Percentiles rank a stretch among this genome's conserved stretches.
phyloP scores from a whole-genome alignment of 1,140 invertebrate species.

The Drosophila leontia region DNA sequence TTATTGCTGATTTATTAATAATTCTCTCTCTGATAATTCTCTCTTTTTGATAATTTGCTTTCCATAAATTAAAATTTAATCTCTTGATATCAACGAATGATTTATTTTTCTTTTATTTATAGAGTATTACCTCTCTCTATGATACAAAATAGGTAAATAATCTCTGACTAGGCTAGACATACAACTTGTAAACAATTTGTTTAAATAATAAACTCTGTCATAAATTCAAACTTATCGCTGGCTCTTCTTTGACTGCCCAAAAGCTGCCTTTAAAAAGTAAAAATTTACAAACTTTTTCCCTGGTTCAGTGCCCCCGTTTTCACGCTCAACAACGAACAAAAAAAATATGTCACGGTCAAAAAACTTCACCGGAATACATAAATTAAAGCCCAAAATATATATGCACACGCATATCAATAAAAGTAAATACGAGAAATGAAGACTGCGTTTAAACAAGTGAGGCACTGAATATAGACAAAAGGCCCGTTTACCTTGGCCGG shows the following conservation, averaged over 20 bases:
- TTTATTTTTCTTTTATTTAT: constrained; percentile 1
- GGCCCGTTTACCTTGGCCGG: constrained; percentile 60
- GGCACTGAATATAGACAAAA: constrained; percentile 22
- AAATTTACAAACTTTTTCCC: constrained; percentile 8
- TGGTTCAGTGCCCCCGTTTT: constrained; percentile 50
- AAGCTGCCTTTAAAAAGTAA: neutral
- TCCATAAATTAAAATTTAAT: constrained; percentile 2
- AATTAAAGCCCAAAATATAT: constrained; percentile 54
- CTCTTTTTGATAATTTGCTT: neutral
- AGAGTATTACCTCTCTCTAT: neutral
- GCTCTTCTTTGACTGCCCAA: neutral
- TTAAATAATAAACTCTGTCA: neutral
- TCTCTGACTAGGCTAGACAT: neutral
- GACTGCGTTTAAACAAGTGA: constrained; percentile 45
- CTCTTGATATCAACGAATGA: neutral
- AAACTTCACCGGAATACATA: constrained; percentile 70
- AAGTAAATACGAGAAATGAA: constrained; percentile 36
- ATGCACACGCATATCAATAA: constrained; percentile 15
- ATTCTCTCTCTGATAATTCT: neutral
- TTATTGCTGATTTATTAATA: neutral
- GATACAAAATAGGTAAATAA: neutral
- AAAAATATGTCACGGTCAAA: constrained; percentile 73
- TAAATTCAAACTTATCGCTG: neutral
- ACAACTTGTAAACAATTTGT: constrained; percentile 12
- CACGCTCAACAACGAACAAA: constrained; percentile 4